A percentile compares a stretch with the other conserved stretches of the same genome.
phyloP scores from a whole-genome alignment of 2,113 vertebrate species.

The Rhinogobius similis region DNA sequence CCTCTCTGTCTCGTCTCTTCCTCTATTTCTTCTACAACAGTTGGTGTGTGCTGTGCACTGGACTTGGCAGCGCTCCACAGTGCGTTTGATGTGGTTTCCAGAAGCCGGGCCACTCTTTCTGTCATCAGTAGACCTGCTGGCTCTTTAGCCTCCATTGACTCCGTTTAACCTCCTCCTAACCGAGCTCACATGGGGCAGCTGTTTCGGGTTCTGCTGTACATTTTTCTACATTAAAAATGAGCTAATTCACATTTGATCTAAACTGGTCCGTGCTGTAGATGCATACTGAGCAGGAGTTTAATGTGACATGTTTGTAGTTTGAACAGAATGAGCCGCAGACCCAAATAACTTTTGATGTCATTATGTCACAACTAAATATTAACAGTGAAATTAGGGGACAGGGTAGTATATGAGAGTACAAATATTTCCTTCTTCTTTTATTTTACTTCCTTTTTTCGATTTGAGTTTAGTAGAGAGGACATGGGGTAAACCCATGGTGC shows the following conservation, averaged over 20 bases:
- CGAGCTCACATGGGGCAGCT: conserved; percentile 75
- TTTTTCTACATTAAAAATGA: conserved; percentile 63
- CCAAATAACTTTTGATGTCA: background rate
- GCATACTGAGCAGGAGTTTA: conserved; percentile 33
- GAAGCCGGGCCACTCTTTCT: conserved; percentile 78
- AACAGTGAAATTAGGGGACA: no score
- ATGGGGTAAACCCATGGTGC: no score
- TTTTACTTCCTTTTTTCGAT: background rate
- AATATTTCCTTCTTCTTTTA: background rate
- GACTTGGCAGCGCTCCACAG: conserved; percentile 72
- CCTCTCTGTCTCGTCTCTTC: background rate
- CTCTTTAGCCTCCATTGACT: conserved; percentile 80
- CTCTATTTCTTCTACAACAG: conserved; percentile 65
- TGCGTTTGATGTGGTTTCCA: conserved; percentile 84
- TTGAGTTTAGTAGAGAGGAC: no score
- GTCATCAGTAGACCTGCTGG: conserved; percentile 83
- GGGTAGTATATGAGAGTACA: background rate
- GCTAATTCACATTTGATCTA: conserved; percentile 69
- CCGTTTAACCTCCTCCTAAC: conserved; percentile 82
- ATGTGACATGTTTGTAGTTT: background rate
- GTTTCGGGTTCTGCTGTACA: conserved; percentile 61
- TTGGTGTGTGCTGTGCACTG: conserved; percentile 80
- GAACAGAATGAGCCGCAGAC: background rate
- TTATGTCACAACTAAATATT: no score
- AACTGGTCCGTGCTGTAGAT: conserved; percentile 51